A percentile compares a stretch with the other conserved stretches of the same genome.
These are phyloP conservation scores for Zaprionus vittiger DNA, from an alignment of 1,140 invertebrate species.

Conservation along the genomic window DNA sequence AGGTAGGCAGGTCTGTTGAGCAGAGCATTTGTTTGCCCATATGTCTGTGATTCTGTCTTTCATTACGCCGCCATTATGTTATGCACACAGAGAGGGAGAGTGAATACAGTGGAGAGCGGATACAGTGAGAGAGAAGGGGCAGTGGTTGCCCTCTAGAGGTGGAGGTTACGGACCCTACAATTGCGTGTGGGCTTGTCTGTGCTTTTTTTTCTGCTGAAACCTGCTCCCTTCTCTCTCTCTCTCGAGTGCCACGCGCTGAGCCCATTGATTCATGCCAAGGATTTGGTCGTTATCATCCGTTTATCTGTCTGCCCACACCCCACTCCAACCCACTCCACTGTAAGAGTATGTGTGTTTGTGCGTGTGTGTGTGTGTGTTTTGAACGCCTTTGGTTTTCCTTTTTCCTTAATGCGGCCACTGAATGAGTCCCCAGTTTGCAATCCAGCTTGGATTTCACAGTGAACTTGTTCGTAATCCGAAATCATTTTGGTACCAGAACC, in stretches of 20 bases:
- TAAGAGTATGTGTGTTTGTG: neutral
- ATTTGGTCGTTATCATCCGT: conserved; percentile 51
- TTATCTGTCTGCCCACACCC: conserved; percentile 38
- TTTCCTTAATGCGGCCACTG: conserved; percentile 50
- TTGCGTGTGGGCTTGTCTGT: conserved; percentile 20
- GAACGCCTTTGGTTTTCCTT: conserved; percentile 45
- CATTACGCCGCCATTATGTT: conserved; percentile 62
- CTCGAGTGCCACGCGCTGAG: conserved; percentile 45
- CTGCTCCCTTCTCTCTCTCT: conserved; percentile 8
- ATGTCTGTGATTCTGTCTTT: conserved; percentile 56
- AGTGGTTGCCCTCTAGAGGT: neutral
- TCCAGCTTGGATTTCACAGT: conserved; percentile 44
- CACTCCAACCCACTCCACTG: neutral
- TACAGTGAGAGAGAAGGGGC: neutral
- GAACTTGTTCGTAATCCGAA: conserved; percentile 3
- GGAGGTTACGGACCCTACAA: conserved; percentile 2
- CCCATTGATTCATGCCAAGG: conserved; percentile 64
- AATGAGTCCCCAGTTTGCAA: conserved; percentile 71
- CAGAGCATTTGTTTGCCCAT: conserved; percentile 37
- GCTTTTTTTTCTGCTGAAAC: conserved; percentile 6
- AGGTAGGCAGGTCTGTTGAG: neutral
- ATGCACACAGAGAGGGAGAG: conserved; percentile 21
- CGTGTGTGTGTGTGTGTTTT: conserved; percentile 19
- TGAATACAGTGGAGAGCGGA: neutral
- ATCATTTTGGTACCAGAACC: neutral